Evolutionary conservation across 2,113 vertebrate genomes (phyloP), one percentile per base, ranked within the genome.

Genomic region (Eublepharis macularius): DNA sequence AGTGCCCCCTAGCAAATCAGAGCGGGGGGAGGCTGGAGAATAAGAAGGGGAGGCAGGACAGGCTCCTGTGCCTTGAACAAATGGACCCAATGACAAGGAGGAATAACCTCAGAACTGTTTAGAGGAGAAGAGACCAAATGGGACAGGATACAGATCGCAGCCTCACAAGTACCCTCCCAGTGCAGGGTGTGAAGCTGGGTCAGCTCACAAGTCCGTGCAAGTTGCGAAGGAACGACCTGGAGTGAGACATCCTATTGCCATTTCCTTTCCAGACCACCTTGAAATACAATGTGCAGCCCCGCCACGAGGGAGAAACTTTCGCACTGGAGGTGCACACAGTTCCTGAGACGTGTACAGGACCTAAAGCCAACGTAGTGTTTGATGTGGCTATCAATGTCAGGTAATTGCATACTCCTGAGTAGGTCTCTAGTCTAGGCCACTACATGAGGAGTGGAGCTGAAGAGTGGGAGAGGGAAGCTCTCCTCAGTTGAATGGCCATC

Each of bases 251-350:
- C 0, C n/a, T 32, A 4, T 68, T 45, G n/a, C 75, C 85, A 5
- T 88, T 90, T 65, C 85, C 2, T 86, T 39, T 89, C 41, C 87
- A 97, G 96, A 94, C 94, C 34, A 95, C 93, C 77, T 87, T 97
- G 90, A 94, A 88, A 89, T 97, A 96, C 82, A 97, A 96, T 0
- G 82, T 96, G 87, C 88, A 93, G 47, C 91, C 94, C 16, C 75
- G 47, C 0, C 91, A 88, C 60, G 72, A 78, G 12, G 74, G 92
- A 0, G 89, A 26, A 0, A 94, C 94, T 10, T 96, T 97, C 21
- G 0, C 0, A 26, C 90, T 97, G 1, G 83, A 54, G 0, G 93
- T 95, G 66, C 13, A 89, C 70, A 94, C 94, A 0, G 0, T 80
- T 13, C 88, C 95, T 7, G 68, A 91, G 63, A 75, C 36, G 0